Percentiles rank a stretch among this genome's conserved stretches.
These are phyloP conservation scores for Stramonita haemastoma DNA, from an alignment of 2,888 invertebrate genomes.

Conservation along the genomic window DNA sequence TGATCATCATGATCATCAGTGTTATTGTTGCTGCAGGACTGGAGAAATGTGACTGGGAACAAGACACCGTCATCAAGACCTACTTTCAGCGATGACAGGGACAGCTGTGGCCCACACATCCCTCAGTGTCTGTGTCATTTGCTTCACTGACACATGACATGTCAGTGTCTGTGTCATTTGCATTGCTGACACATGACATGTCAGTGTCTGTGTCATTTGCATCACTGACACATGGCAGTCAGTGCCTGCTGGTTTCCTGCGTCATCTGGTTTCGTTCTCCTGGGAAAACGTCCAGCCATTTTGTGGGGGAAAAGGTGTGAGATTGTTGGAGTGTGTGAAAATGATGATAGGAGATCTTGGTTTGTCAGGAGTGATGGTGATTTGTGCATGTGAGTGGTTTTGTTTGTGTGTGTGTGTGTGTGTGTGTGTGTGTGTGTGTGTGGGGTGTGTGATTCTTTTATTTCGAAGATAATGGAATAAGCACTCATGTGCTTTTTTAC, in stretches of 20 bases:
- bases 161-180: background rate
- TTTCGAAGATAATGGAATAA: too few species aligned
- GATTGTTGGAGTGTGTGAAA: too few species aligned
- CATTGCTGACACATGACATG: too few species aligned
- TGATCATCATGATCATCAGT: background rate
- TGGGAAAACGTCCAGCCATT: too few species aligned
- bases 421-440: background rate
- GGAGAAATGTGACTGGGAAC: slow-evolving; percentile 45
- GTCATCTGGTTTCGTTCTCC: too few species aligned
- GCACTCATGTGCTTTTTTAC: too few species aligned
- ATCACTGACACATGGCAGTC: too few species aligned
- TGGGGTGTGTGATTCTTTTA: background rate
- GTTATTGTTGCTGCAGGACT: slow-evolving; percentile 38
- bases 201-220: background rate
- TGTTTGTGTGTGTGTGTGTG: background rate
- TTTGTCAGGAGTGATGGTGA: too few species aligned
- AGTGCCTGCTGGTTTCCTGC: too few species aligned
- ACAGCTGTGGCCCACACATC: background rate
- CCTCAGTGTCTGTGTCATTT: background rate
- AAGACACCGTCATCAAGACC: slow-evolving; percentile 47
- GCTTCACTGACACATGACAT: too few species aligned
- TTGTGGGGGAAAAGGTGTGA: too few species aligned
- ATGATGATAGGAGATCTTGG: too few species aligned
- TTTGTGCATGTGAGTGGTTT: background rate
- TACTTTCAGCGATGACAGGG: slow-evolving; percentile 44